A percentile compares a stretch with the other conserved stretches of the same genome.
Evolutionary conservation across 2,113 vertebrate genomes (phyloP).

Genomic region (Ammodytes dubius): DNA sequence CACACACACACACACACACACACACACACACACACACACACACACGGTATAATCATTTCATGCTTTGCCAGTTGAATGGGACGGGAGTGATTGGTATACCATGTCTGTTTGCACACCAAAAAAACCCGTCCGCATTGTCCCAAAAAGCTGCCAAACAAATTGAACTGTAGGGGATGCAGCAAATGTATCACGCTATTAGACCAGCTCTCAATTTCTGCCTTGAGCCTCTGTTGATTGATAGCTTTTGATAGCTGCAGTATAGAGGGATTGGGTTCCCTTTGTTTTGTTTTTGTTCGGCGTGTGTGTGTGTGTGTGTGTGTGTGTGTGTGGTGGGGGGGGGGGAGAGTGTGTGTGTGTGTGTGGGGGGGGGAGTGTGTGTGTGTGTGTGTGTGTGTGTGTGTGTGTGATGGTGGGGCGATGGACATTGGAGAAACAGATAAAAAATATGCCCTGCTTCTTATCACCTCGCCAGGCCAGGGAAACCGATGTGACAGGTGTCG

Average conservation of each 20-base stretch:
- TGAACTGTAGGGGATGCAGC: constrained; percentile 64
- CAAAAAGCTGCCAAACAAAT: constrained; percentile 71
- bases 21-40: no score
- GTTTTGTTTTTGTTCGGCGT: neutral
- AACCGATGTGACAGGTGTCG: constrained; percentile 75
- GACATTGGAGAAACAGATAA: constrained; percentile 31
- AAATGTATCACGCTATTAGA: constrained; percentile 75
- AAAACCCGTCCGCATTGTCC: constrained; percentile 46
- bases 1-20: no score
- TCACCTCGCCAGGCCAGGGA: constrained; percentile 46
- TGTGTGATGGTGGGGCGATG: constrained; percentile 10
- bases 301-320: neutral
- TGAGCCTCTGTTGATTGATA: constrained; percentile 75
- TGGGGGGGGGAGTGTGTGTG: no score
- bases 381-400: neutral
- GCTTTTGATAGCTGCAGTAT: constrained; percentile 59
- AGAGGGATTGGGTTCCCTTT: constrained; percentile 15
- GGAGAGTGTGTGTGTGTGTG: no score
- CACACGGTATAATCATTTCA: constrained; percentile 43
- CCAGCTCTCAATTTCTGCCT: constrained; percentile 61
- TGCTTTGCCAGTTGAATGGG: constrained; percentile 57
- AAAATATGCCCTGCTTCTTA: constrained; percentile 47
- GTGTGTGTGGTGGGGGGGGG: neutral
- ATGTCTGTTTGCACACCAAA: constrained; percentile 57
- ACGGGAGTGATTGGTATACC: constrained; percentile 46